Evolutionary conservation across 2,113 vertebrate species (phyloP).

Genomic region (Casuarius casuarius): DNA sequence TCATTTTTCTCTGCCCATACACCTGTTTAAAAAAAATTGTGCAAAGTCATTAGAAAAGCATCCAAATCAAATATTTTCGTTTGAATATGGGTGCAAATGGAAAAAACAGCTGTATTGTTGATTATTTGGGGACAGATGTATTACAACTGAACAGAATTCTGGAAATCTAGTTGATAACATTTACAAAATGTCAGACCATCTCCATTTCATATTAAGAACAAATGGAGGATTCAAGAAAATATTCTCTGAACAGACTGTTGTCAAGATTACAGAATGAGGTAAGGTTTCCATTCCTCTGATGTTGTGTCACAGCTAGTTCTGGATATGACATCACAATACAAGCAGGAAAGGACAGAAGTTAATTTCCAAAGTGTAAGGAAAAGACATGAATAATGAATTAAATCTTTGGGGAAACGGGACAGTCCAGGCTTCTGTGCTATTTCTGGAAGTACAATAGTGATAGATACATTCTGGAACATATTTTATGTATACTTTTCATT

Average conservation of each 20-base stretch:
- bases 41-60: neutral
- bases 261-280: neutral
- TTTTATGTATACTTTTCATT: neutral
- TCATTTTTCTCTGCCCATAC: neutral
- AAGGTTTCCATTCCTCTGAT: neutral
- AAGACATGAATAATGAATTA: neutral
- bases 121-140: neutral
- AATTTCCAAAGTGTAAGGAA: neutral
- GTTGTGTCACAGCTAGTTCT: neutral
- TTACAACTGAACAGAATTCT: neutral
- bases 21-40: neutral
- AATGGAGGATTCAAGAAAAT: neutral
- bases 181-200: neutral
- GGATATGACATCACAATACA: conserved; percentile 3
- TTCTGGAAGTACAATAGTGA: neutral
- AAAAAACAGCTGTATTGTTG: neutral
- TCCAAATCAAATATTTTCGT: neutral
- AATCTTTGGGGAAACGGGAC: neutral
- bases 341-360: neutral
- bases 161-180: neutral
- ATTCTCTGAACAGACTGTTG: neutral
- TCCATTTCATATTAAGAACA: neutral
- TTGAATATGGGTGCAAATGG: neutral
- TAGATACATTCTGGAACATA: neutral
- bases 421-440: neutral